Evolutionary conservation across 2,797 vertebrate genomes (phyloP).

Genomic region (Sebastiscus albofasciatus): DNA sequence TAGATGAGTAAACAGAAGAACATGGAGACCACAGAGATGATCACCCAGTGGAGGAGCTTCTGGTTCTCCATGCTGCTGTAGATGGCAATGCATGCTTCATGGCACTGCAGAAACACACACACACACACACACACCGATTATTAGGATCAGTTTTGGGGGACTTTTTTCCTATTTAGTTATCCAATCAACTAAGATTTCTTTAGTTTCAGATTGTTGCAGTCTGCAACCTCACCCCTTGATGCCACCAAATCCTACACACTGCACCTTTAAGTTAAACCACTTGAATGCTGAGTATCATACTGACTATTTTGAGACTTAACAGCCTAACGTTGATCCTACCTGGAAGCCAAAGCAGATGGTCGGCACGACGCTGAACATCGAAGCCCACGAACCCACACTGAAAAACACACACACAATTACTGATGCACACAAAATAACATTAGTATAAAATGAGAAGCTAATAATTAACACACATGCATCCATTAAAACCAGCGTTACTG

Average conservation of each 20-base stretch:
- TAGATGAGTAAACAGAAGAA: constrained; percentile 93
- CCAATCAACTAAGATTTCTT: neutral
- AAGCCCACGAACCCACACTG: constrained; percentile 88
- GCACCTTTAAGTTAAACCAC: neutral
- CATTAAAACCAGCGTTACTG: constrained; percentile 43
- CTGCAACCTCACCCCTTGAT: too few species aligned
- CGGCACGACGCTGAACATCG: constrained; percentile 91
- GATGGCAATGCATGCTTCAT: constrained; percentile 92
- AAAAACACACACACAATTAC: constrained; percentile 38
- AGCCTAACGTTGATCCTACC: constrained; percentile 78
- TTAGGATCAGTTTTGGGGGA: neutral
- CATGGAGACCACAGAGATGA: constrained; percentile 90
- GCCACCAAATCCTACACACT: too few species aligned
- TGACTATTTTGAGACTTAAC: neutral
- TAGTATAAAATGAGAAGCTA: neutral
- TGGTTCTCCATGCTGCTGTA: constrained; percentile 93
- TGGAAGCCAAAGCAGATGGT: constrained; percentile 99
- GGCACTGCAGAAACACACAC: constrained; percentile 85
- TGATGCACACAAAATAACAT: neutral
- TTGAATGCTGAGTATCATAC: neutral
- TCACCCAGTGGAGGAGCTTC: constrained; percentile 89
- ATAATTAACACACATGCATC: neutral
- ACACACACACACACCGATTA: neutral
- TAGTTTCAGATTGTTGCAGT: too few species aligned
- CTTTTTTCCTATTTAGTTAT: neutral